A percentile compares a stretch with the other conserved stretches of the same genome.
Evolutionary conservation across 2,888 invertebrate genomes (phyloP).

Genomic region (Mesorhabditis sp.): DNA sequence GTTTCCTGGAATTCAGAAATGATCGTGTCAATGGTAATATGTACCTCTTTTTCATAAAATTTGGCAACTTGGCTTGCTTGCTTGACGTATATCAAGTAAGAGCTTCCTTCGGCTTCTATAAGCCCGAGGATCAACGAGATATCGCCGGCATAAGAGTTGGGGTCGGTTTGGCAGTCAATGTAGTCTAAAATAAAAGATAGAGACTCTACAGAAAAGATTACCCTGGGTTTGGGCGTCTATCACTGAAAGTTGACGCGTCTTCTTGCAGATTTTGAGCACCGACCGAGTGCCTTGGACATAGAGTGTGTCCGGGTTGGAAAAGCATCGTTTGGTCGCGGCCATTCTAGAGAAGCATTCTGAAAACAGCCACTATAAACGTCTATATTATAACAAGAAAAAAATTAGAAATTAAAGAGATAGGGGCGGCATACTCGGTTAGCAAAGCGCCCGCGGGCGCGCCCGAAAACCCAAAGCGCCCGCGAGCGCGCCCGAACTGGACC

Average conservation of each 20-base stretch:
- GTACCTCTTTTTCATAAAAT: neutral
- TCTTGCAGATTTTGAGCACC: slow-evolving; percentile 4
- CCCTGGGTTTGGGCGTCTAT: neutral
- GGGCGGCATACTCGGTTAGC: too few species aligned
- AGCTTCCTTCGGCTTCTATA: neutral
- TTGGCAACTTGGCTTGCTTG: neutral
- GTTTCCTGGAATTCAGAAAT: neutral
- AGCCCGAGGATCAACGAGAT: neutral
- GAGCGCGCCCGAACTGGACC: too few species aligned
- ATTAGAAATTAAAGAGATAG: too few species aligned
- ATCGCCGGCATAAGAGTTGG: neutral
- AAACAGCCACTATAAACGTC: too few species aligned
- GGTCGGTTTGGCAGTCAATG: neutral
- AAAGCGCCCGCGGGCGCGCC: too few species aligned
- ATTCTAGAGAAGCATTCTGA: too few species aligned
- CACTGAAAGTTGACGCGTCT: neutral
- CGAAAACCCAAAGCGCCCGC: too few species aligned
- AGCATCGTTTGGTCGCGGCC: neutral
- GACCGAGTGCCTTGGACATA: neutral
- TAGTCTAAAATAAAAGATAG: neutral
- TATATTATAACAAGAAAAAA: too few species aligned
- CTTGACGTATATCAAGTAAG: neutral
- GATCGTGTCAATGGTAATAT: neutral
- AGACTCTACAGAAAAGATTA: neutral
- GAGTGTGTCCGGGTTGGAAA: neutral